Evolutionary conservation across 2,797 vertebrate genomes (phyloP).

Genomic region (Heterohyrax brucei): DNA sequence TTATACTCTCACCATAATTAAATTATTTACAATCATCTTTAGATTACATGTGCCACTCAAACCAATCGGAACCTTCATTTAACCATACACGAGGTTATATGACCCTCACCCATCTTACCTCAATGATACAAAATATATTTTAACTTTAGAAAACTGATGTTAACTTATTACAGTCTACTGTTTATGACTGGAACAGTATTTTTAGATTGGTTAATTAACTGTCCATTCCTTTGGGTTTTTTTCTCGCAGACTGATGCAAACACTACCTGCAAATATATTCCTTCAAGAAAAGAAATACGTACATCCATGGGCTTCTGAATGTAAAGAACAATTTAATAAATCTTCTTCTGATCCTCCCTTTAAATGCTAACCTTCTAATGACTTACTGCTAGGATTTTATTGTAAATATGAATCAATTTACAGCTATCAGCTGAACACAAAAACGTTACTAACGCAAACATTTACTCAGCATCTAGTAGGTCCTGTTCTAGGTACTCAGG

Average conservation of each 20-base stretch:
- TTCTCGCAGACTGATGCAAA: conserved; percentile 42
- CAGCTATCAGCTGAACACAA: conserved; percentile 17
- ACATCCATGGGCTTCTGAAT: background rate
- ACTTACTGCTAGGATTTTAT: conserved; percentile 13
- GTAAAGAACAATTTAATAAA: background rate
- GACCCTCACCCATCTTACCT: background rate
- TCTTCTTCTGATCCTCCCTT: background rate
- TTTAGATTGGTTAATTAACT: conserved; percentile 9
- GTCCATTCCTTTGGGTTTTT: conserved; percentile 1
- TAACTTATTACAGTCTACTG: conserved; percentile 24
- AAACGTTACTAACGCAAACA: conserved; percentile 57
- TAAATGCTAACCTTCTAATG: conserved; percentile 49
- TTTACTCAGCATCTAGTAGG: background rate
- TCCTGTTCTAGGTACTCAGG: conserved; percentile 36
- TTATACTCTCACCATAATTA: background rate
- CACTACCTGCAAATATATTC: background rate
- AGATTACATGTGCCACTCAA: background rate
- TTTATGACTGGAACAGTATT: conserved; percentile 60
- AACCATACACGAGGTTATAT: background rate
- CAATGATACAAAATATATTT: background rate
- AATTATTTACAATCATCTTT: background rate
- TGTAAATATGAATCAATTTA: conserved; percentile 37
- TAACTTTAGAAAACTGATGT: conserved; percentile 41
- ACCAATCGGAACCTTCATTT: conserved; percentile 9
- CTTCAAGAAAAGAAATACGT: conserved; percentile 21